Evolutionary conservation across 2,888 invertebrate species (phyloP), one percentile per base, ranked within the genome.

Genomic region (Leptopilina drosophilae): DNA sequence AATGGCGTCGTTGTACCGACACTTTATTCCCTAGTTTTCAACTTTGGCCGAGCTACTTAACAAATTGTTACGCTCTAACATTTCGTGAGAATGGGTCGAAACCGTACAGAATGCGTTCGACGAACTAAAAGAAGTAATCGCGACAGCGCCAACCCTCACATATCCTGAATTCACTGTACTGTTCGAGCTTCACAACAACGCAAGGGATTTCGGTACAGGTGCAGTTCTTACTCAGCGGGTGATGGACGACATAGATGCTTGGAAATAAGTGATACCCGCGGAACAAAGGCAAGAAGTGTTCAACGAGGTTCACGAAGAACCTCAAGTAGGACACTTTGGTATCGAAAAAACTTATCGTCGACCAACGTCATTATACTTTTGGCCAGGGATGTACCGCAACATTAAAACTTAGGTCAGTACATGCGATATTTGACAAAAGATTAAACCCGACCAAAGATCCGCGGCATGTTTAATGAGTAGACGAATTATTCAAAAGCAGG

Each of bases 331-430:
- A 14, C 86, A 87, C 56, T 65, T 82, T 1, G 84, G 86, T 0
- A 77, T 80, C 0, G 78, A 80, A 2, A 86, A 85, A 49, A 85
- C 85, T 0, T 82, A 73, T 11, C 64, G 77, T 2, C 69, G 85
- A 8, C 53, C 82, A 9, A 12, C 75, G 0, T 7, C 76, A 14
- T 40, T 53, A 9, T 86, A 64, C 53, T 87, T 81, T 64, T 87
- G 86, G 88, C 87, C 87, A 5, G 56, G 79, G 8, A 84, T 86
- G 83, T 66, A 77, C n/a, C 8, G 65, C 3, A 85, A 86, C 49
- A 69, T 85, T 1, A 79, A 77, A 1, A 64, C 56, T 0, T 85
- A 79, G 62, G 84, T 87, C 0, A 15, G 76, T 2, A 59, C 26
- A 1, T 87, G 86, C 53, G 9, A 49, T 14, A 75, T 64, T 1